These are phyloP conservation scores for Philereme transversata DNA, from an alignment of 2,888 invertebrate species.

Conservation along the genomic window DNA sequence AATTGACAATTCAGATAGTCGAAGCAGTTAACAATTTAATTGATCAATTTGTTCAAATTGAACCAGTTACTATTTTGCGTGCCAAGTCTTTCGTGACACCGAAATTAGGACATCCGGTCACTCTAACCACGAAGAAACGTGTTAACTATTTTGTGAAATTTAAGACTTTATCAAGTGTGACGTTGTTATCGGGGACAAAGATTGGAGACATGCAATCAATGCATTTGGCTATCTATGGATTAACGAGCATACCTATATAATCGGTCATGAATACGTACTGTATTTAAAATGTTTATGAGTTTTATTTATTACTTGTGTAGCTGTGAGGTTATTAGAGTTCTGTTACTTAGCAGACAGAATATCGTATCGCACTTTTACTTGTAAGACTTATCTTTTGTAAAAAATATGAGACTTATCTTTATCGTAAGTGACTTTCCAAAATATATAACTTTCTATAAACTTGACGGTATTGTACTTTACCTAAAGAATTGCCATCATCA, in stretches of 20 bases:
- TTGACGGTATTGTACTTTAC: no score
- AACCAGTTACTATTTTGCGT: conserved; percentile 39
- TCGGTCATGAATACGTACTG: conserved; percentile 3
- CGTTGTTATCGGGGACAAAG: conserved; percentile 19
- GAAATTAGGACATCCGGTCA: conserved; percentile 48
- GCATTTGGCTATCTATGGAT: conserved; percentile 25
- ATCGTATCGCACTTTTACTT: no score
- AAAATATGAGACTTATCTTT: no score
- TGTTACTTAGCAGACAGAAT: no score
- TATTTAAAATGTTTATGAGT: no score
- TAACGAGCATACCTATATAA: conserved; percentile 21
- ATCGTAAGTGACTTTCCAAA: no score
- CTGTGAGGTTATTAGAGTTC: no score
- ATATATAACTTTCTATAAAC: no score
- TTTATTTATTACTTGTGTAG: no score
- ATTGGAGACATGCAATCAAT: conserved; percentile 24
- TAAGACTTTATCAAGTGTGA: conserved; percentile 24
- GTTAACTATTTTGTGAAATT: conserved; percentile 30
- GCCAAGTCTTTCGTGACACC: conserved; percentile 43
- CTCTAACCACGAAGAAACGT: conserved; percentile 40
- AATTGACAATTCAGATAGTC: conserved; percentile 23
- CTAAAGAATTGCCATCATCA: no score
- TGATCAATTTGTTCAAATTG: conserved; percentile 36
- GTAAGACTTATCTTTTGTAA: no score
- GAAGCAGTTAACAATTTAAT: conserved; percentile 35